Evolutionary conservation across 2,888 invertebrate species (phyloP), one percentile per base, ranked within the genome.

Genomic region (Metalampra italica): DNA sequence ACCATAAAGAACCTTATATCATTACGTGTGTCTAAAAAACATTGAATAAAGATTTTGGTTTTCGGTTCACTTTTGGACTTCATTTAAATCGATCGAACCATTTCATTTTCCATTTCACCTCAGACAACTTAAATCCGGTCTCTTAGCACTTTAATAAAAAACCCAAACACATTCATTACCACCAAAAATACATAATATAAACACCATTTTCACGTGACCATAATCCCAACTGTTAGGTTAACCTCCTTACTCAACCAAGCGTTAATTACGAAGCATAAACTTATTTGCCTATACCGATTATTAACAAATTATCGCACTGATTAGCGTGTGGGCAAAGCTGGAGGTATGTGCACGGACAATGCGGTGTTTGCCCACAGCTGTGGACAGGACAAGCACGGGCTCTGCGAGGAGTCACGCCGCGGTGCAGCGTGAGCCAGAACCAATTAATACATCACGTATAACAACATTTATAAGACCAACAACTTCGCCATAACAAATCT

Each of bases 391-490:
- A 39, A 9, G 36, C 43, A 47, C n/a, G 22, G 42, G 14, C 22
- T n/a, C 43, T 39, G 29, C 14, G 49, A 32, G 46, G 44, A 61
- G 66, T 68, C 66, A 71, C 68, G 61, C 65, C 66, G 64, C 50
- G 49, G 59, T 62, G 58, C 68, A 68, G 48, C 72, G 68, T 78
- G 71, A 68, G 64, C 56, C 46, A 43, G 38, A 46, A 56, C 53
- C 62, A 70, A 80, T 82, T 75, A 77, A 70, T 65, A 67, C 58
- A 40, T 53, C 53, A 53, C 53, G 53, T 11, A 46, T 14, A 3
- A 52, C 58, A 64, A 68, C 62, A 67, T 68, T 70, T 73, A 77
- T 72, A 74, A 68, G 58, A 65, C 62, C 57, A 45, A 56, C 49
- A 52, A 52, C 61, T 62, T 54, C 52, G 58, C 47, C 48, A 53